Percentiles rank a stretch among this genome's conserved stretches.
phyloP scores from a whole-genome alignment of 2,797 vertebrate genomes.

The Parotocinclus haroldoi region DNA sequence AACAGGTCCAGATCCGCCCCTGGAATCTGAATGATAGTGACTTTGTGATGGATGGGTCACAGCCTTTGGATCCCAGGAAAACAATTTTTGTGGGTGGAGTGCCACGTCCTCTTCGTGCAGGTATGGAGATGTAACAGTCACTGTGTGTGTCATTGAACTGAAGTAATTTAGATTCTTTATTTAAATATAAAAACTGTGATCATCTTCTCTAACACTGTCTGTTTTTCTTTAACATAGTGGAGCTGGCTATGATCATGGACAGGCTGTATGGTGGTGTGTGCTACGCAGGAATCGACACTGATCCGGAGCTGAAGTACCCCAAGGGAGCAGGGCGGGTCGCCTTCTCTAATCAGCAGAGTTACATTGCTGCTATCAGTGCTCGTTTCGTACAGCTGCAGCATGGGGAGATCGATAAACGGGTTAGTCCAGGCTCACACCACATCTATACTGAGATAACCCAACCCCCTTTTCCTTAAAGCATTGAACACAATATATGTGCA shows the following conservation, averaged over 20 bases:
- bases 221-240: conserved; percentile 72
- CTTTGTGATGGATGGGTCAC: conserved; percentile 99
- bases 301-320: conserved; percentile 98
- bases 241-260: conserved; percentile 99
- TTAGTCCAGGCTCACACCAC: conserved; percentile 66
- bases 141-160: background rate
- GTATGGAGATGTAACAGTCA: conserved; percentile 58
- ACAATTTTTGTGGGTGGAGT: conserved; percentile 98
- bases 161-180: too few relatives aligned
- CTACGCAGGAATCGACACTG: conserved; percentile 98
- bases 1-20: conserved; percentile 95
- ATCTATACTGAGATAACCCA: conserved; percentile 2
- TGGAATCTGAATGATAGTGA: conserved; percentile 99
- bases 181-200: too few relatives aligned
- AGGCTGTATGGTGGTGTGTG: conserved; percentile 97
- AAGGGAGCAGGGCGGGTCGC: conserved; percentile 98
- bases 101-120: conserved; percentile 95
- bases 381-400: conserved; percentile 99
- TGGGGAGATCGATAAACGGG: conserved; percentile 99
- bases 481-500: too few relatives aligned
- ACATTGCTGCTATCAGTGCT: conserved; percentile 99
- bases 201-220: background rate
- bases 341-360: conserved; percentile 99
- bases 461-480: too few relatives aligned
- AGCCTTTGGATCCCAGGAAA: conserved; percentile 97